Base-by-base conservation (phyloP, 2,888 invertebrate species). In the Nephrocerus scutellatus region DNA sequence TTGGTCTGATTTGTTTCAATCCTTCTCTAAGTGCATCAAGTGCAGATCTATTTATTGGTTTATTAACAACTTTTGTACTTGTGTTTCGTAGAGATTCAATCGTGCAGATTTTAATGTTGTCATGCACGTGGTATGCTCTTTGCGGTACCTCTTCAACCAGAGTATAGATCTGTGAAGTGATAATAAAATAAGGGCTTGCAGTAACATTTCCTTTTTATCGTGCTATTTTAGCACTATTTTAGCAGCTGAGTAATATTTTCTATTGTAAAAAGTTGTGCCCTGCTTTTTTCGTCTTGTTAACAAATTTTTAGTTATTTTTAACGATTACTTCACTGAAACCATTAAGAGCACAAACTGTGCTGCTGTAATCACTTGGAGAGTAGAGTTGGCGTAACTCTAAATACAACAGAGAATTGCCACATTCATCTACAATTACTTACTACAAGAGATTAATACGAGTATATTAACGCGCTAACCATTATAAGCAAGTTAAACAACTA, bases 1-100 rank as follows among this genome's bases (percentile, higher is more conserved):
- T 69, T 0, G 81, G 80, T 23, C 72, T 73, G 43, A 82, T 68
- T 62, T 84, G 83, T 1, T 70, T 60, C 43, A 73, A 69, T 0
- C 82, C 82, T 3, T 74, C 74, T 6, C 70, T 69, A 13, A 82
- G 34, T 12, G 58, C 56, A 33, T 60, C 48, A 1, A 46, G 13
- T 10, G 57, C 41, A 7, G 48, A 53, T 12, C 38, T 43, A 2
- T 19, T 14, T 38, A 32, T 6, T 21, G 41, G 33, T 39, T 41
- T 1, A 29, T 16, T 9, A 22, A 30, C 10, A 28, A 28, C 36
- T 46, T 46, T 3, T 41, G 28, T 12, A 26, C 44, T 19, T 2
- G 26, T 16, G 14, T 29, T 18, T 5, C 21, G 13, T 30, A 55
- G 56, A 39, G 47, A 49, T 26, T 60, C 59, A 4, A 60, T 52